Evolutionary conservation across 2,888 invertebrate genomes (phyloP).

Genomic region (Catocala fraxini): DNA sequence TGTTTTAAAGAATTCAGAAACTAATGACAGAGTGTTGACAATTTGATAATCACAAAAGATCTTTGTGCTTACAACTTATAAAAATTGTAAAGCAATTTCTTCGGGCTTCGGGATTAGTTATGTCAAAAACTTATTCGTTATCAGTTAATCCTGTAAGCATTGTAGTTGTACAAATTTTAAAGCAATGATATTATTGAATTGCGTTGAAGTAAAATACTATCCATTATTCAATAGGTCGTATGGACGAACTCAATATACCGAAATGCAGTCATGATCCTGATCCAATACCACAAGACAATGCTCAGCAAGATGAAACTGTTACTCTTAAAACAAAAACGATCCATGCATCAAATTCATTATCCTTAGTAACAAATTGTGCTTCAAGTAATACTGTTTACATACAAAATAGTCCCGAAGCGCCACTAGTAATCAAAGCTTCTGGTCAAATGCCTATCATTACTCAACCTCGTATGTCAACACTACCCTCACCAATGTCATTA

Average conservation of each 20-base stretch:
- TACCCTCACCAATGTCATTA: slow-evolving; percentile 53
- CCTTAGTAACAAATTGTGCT: neutral
- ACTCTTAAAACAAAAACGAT: slow-evolving; percentile 6
- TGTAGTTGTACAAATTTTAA: too few species aligned
- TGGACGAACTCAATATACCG: slow-evolving; percentile 46
- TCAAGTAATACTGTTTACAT: neutral
- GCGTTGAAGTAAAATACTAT: too few species aligned
- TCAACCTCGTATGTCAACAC: slow-evolving; percentile 36
- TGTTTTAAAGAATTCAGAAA: too few species aligned
- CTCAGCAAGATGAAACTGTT: slow-evolving; percentile 17
- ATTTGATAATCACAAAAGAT: neutral
- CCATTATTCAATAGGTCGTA: slow-evolving; percentile 21
- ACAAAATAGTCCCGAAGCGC: slow-evolving; percentile 14
- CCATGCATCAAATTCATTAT: slow-evolving; percentile 13
- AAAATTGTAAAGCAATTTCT: too few species aligned
- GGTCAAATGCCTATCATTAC: slow-evolving; percentile 39
- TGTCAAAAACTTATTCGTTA: neutral
- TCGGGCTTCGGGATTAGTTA: too few species aligned
- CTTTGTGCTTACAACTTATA: too few species aligned
- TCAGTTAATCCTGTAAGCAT: neutral
- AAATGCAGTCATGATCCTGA: slow-evolving; percentile 47
- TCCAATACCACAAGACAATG: slow-evolving; percentile 16
- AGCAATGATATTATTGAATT: neutral
- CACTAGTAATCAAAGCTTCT: slow-evolving; percentile 49
- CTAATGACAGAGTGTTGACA: neutral